Conservation (phyloP, 2,113 vertebrate genomes). For the Heliornis fulica region DNA sequence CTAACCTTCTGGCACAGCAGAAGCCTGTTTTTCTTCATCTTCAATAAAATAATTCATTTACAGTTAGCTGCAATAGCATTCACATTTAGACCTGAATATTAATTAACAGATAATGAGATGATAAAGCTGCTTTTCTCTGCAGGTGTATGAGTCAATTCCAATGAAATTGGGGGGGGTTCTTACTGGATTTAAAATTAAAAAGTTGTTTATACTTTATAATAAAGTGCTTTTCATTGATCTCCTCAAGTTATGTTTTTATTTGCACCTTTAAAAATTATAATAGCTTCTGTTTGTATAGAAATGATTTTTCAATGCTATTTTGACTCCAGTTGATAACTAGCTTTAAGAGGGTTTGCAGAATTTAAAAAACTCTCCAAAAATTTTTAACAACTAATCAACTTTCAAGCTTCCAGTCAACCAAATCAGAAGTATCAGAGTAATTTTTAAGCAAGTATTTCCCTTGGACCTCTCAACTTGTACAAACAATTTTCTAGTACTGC, state of each 20-base stretch:
- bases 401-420: constrained; percentile 75
- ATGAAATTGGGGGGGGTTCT: too few species aligned
- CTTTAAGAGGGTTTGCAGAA: constrained; percentile 75
- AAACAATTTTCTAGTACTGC: neutral
- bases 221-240: constrained; percentile 90
- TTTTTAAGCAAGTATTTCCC: neutral
- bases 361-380: constrained; percentile 56
- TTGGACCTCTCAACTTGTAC: neutral
- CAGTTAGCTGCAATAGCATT: constrained; percentile 86
- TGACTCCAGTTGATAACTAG: constrained; percentile 74
- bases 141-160: constrained; percentile 89
- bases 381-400: constrained; percentile 75
- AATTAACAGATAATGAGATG: constrained; percentile 93
- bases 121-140: constrained; percentile 83
- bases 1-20: constrained; percentile 78
- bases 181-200: constrained; percentile 86
- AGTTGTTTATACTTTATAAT: constrained; percentile 89
- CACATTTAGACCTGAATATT: constrained; percentile 91
- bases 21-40: constrained; percentile 78
- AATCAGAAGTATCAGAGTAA: constrained; percentile 49
- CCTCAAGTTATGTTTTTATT: constrained; percentile 82
- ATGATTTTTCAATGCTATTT: constrained; percentile 85
- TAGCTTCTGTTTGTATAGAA: constrained; percentile 83
- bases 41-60: constrained; percentile 86
- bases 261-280: constrained; percentile 72